Conservation (phyloP, 2,797 vertebrate species). For the Margarornis squamiger region DNA sequence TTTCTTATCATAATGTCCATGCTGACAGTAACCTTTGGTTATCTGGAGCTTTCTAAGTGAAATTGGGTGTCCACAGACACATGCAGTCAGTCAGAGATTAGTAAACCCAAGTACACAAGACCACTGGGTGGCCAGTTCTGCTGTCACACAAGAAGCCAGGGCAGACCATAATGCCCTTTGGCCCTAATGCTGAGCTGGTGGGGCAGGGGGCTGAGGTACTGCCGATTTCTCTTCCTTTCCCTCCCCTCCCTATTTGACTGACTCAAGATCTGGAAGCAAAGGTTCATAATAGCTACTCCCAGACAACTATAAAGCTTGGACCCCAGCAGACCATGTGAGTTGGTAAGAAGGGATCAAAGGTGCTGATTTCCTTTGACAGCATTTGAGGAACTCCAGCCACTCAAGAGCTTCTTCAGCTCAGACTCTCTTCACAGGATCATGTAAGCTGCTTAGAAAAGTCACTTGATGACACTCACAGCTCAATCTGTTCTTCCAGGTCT, state of each 20-base stretch:
- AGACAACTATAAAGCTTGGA: not conserved
- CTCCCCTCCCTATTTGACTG: not conserved
- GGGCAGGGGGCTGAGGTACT: not conserved
- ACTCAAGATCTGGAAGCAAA: not conserved
- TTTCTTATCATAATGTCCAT: not conserved
- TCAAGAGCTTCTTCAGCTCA: not conserved
- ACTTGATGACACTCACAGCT: not conserved
- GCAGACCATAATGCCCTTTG: not conserved
- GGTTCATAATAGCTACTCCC: not conserved
- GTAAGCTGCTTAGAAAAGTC: not conserved
- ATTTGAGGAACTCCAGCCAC: not conserved
- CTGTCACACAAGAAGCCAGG: not conserved
- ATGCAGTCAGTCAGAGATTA: not conserved
- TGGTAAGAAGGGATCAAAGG: not conserved
- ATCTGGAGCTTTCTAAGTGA: not conserved
- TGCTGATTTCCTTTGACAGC: not conserved
- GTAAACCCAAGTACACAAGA: not conserved
- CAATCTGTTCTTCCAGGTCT: not conserved
- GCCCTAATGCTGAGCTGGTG: not conserved
- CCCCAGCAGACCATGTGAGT: not conserved
- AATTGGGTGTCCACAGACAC: not conserved
- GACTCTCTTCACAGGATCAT: not conserved
- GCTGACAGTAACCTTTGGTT: not conserved
- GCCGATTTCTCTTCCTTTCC: not conserved
- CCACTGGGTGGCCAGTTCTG: not conserved